Base-by-base conservation (phyloP, 2,888 invertebrate species). In the Luperina testacea region DNA sequence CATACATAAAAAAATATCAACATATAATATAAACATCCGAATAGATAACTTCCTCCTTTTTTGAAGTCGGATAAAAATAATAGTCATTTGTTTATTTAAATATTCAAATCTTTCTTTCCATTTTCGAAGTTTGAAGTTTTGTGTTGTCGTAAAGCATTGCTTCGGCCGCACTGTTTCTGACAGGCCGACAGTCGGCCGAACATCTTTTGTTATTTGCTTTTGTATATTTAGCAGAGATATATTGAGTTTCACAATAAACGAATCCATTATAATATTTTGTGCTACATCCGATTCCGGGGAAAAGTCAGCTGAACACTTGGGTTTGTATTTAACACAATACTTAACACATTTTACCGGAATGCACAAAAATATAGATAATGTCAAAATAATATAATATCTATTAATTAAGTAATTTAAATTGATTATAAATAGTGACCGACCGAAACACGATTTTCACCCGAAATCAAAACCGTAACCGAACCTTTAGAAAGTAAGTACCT, bases 131-230 rank as follows among this genome's bases (percentile, higher is more conserved):
- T 42, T 27, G 15, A 38, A 63, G 68, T 78, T 84, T 80, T 79
- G 82, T 86, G 84, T 68, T 73, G 75, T 65, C 73, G 53, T 81
- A 78, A 86, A 86, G 63, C 78, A 84, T 73, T 64, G 79, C 80
- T 78, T 82, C 74, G 81, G 67, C 74, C 78, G 77, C 77, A 78
- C 42, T 87, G 87, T 78, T 86, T 61, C 57, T 88, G 87, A 84
- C 87, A 87, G 82, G 75, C 77, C 42, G 69, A 75, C 82, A 79
- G 65, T 72, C 59, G 45, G 63, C 53, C 53, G 51, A 64, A 79
- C 73, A 73, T 77, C 87, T 84, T 84, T 85, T 84, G 85, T 85
- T 45, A 51, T 67, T 74, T 45, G 71, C 76, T 84, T 84, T 87
- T 81, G 86, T 79, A 69, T 73, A 84, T 77, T 81, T 72, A 84